phyloP scores from a whole-genome alignment of 1,140 invertebrate genomes.

The Prorops nasuta region DNA sequence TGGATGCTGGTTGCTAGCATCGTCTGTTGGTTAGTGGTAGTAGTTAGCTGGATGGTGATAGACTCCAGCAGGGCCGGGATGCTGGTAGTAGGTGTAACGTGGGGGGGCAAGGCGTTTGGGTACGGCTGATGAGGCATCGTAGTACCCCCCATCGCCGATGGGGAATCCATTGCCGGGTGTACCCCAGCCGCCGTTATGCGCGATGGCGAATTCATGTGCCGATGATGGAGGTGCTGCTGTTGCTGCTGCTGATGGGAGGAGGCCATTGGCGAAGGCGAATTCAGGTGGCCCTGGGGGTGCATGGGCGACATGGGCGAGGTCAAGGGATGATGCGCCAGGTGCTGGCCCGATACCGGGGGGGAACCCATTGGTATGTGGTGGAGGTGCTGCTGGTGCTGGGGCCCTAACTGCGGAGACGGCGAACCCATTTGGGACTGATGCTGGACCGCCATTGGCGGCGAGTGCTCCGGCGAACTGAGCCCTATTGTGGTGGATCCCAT shows the following conservation, averaged over 20 bases:
- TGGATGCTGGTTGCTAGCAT: conserved; percentile 14
- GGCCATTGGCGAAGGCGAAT: conserved; percentile 46
- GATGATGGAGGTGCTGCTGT: conserved; percentile 30
- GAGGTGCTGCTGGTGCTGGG: conserved; percentile 22
- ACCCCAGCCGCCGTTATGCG: conserved; percentile 51
- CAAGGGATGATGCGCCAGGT: conserved; percentile 40
- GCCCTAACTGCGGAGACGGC: conserved; percentile 27
- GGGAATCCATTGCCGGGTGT: conserved; percentile 59
- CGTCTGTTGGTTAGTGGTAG: conserved; percentile 69
- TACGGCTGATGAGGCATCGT: conserved; percentile 65
- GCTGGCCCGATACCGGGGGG: conserved; percentile 18
- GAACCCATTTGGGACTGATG: conserved; percentile 39
- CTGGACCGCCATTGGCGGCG: conserved; percentile 13
- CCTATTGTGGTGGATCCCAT: conserved; percentile 14
- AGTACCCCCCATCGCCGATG: conserved; percentile 61
- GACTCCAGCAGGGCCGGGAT: conserved; percentile 52
- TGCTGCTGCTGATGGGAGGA: too few relatives aligned
- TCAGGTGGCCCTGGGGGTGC: conserved; percentile 43
- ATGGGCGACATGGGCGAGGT: conserved; percentile 47
- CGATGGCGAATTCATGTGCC: conserved; percentile 46
- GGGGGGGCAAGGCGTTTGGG: conserved; percentile 80
- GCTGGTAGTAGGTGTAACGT: conserved; percentile 70
- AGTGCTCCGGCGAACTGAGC: conserved; percentile 14
- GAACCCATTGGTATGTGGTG: conserved; percentile 27
- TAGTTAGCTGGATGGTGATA: conserved; percentile 70